A percentile compares a stretch with the other conserved stretches of the same genome.
phyloP scores from a whole-genome alignment of 2,797 vertebrate species.

The Simalia tracyae region DNA sequence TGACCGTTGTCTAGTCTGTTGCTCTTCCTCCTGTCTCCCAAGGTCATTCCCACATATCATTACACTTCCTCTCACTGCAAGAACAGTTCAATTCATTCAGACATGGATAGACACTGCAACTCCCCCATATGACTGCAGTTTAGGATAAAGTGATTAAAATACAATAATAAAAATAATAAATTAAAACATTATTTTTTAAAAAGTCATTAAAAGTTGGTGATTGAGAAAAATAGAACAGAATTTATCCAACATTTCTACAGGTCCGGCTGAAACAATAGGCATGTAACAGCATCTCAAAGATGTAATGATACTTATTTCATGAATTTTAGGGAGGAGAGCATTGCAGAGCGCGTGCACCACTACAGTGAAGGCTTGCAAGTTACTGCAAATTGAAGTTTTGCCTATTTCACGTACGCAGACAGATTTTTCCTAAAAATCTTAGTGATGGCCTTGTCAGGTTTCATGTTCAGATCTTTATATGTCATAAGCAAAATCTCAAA shows the following conservation, averaged over 20 bases:
- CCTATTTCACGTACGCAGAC: not conserved
- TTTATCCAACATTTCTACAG: not conserved
- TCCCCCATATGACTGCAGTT: not conserved
- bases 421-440: not conserved
- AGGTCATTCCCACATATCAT: not conserved
- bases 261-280: not conserved
- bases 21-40: not conserved
- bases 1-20: not conserved
- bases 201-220: not conserved
- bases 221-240: not conserved
- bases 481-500: not conserved
- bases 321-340: not conserved
- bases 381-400: not conserved
- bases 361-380: not conserved
- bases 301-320: not conserved
- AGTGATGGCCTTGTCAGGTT: not conserved
- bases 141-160: not conserved
- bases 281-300: not conserved
- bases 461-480: not conserved
- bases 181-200: not conserved
- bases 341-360: not conserved
- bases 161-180: not conserved
- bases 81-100: not conserved
- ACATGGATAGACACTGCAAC: not conserved
- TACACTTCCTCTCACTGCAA: not conserved